These are phyloP conservation scores for Sciurus niger DNA, from an alignment of 2,113 vertebrate species.

Conservation along the genomic window DNA sequence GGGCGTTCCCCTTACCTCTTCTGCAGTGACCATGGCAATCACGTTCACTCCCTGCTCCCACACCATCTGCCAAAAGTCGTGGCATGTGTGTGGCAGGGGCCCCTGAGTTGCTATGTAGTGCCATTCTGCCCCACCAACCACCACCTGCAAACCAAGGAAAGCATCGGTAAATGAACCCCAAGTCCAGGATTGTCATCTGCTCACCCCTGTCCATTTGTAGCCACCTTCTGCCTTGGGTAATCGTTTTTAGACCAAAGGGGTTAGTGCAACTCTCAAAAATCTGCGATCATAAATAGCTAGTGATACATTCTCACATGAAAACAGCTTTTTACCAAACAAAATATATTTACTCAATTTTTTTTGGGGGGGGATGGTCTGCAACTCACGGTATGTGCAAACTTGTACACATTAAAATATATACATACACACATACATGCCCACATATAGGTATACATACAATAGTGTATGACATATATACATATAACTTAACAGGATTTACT, in stretches of 20 bases:
- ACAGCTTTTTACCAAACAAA: neutral
- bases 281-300: neutral
- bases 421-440: neutral
- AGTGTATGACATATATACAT: too few relatives aligned
- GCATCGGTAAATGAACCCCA: neutral
- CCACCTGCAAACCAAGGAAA: conserved; percentile 89
- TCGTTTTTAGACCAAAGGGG: neutral
- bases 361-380: neutral
- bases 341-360: neutral
- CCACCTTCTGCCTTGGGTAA: neutral
- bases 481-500: neutral
- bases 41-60: conserved; percentile 98
- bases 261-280: neutral
- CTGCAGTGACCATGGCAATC: conserved; percentile 97
- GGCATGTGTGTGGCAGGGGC: conserved; percentile 95
- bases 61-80: conserved; percentile 99
- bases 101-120: conserved; percentile 98
- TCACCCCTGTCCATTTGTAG: too few relatives aligned
- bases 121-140: conserved; percentile 95
- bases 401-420: neutral
- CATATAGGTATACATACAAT: neutral
- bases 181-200: neutral
- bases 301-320: neutral
- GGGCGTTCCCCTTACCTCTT: conserved; percentile 91
- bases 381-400: neutral